Evolutionary conservation across 2,113 vertebrate genomes (phyloP).

Genomic region (Chlamydotis undulata): DNA sequence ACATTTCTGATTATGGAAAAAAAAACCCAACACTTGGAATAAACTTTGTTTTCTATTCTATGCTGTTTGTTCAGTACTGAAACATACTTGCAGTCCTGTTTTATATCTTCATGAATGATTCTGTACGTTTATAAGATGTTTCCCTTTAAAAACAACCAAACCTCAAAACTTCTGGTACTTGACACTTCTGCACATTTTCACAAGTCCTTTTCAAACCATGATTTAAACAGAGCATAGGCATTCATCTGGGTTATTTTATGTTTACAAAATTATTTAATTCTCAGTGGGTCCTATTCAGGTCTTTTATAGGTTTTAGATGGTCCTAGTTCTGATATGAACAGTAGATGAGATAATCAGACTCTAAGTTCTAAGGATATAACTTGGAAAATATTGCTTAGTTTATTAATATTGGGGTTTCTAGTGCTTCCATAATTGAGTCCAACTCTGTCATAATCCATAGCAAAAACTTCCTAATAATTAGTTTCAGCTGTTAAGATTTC

Average conservation of each 20-base stretch:
- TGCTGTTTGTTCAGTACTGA: not conserved
- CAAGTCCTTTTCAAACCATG: not conserved
- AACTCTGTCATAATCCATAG: not conserved
- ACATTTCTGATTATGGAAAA: not conserved
- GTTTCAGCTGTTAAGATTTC: not conserved
- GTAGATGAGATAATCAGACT: not conserved
- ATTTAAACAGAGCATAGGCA: not conserved
- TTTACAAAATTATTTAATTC: not conserved
- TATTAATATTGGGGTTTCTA: not conserved
- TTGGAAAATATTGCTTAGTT: not conserved
- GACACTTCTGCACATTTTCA: not conserved
- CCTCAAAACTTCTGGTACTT: not conserved
- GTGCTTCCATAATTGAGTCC: not conserved
- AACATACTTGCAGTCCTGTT: not conserved
- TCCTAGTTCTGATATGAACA: not conserved
- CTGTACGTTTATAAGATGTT: not conserved
- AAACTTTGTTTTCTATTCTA: not conserved
- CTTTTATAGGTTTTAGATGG: not conserved
- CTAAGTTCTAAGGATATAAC: not conserved
- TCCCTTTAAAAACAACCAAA: not conserved
- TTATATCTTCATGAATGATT: not conserved
- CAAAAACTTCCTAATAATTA: not conserved
- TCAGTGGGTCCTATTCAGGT: not conserved
- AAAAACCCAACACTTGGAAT: not conserved
- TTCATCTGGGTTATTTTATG: not conserved